phyloP scores from a whole-genome alignment of 1,140 invertebrate species.

The Bombyx mori region DNA sequence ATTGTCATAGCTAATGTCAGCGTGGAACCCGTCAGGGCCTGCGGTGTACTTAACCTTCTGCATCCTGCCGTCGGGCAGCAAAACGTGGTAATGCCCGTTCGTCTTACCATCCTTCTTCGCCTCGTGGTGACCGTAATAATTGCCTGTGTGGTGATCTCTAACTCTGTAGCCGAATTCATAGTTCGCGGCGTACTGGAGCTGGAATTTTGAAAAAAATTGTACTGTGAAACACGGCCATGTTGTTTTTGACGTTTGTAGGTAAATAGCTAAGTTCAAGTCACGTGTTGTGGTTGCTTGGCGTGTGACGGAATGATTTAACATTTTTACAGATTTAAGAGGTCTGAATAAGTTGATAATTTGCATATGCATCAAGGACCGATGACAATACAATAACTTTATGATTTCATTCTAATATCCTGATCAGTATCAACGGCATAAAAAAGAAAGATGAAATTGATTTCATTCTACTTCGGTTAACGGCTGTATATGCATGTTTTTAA shows the following conservation, averaged over 20 bases:
- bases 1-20: constrained; percentile 80
- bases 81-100: constrained; percentile 81
- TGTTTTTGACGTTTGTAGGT: background rate
- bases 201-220: constrained; percentile 28
- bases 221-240: background rate
- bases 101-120: constrained; percentile 75
- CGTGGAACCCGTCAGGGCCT: constrained; percentile 82
- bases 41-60: constrained; percentile 85
- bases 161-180: constrained; percentile 85
- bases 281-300: too few relatives aligned
- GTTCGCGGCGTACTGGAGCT: constrained; percentile 78
- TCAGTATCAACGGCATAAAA: too few relatives aligned
- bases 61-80: constrained; percentile 82
- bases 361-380: too few relatives aligned
- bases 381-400: too few relatives aligned
- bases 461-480: too few relatives aligned
- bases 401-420: too few relatives aligned
- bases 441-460: too few relatives aligned
- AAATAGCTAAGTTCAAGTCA: too few relatives aligned
- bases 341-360: too few relatives aligned
- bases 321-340: too few relatives aligned
- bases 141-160: constrained; percentile 76
- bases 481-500: too few relatives aligned
- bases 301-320: too few relatives aligned
- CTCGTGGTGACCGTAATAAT: constrained; percentile 82